Evolutionary conservation across 1,140 invertebrate genomes (phyloP).

Genomic region (Drosophila mojavensis): DNA sequence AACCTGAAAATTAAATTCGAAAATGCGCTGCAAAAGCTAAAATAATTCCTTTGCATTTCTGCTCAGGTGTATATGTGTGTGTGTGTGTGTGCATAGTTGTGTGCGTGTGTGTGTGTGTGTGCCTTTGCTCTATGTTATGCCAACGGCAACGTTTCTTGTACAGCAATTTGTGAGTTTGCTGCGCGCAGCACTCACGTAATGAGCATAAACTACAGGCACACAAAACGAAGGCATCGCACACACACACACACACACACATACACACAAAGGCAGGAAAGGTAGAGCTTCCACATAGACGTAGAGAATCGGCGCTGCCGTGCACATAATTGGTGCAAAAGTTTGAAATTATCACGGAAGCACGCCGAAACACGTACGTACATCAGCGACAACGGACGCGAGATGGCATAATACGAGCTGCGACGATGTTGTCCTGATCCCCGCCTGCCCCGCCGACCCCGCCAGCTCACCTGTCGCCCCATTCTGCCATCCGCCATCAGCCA

Average conservation of each 20-base stretch:
- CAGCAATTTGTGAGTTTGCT: conserved; percentile 78
- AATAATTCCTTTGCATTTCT: conserved; percentile 58
- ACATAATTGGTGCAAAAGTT: conserved; percentile 82
- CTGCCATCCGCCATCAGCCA: too few relatives aligned
- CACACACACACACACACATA: conserved; percentile 40
- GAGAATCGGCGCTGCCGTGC: conserved; percentile 73
- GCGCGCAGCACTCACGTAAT: conserved; percentile 78
- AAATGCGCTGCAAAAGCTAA: conserved; percentile 63
- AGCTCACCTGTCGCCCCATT: too few relatives aligned
- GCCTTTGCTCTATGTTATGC: conserved; percentile 48
- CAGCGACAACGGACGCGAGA: conserved; percentile 70
- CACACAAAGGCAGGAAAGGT: conserved; percentile 2
- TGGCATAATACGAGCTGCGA: conserved; percentile 65
- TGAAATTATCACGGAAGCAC: conserved; percentile 81
- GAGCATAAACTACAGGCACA: conserved; percentile 77
- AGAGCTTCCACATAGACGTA: conserved; percentile 24
- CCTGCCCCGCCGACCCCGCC: background rate
- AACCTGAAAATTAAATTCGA: conserved; percentile 75
- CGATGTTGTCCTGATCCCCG: conserved; percentile 3
- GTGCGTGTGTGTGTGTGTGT: conserved; percentile 13
- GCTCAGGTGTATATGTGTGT: conserved; percentile 21
- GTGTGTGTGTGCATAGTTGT: conserved; percentile 25
- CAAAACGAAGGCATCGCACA: conserved; percentile 49
- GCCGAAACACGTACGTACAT: conserved; percentile 79
- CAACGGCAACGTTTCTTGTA: conserved; percentile 73